Evolutionary conservation across 2,797 vertebrate species (phyloP).

Genomic region (Sphenopsis melanotis): DNA sequence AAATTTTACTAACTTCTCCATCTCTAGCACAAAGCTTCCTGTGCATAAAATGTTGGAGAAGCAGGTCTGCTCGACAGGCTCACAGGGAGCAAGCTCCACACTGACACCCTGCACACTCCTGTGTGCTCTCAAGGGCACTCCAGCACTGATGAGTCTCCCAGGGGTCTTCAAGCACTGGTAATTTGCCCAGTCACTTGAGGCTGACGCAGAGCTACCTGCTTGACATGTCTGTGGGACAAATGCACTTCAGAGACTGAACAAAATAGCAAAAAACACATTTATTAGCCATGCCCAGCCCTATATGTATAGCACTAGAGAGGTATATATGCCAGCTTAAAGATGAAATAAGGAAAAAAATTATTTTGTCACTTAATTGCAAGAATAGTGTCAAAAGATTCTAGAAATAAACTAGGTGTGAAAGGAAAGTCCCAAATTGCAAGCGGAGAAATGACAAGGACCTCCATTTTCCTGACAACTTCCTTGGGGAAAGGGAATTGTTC

Average conservation of each 20-base stretch:
- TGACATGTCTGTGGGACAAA: neutral
- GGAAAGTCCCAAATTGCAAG: constrained; percentile 67
- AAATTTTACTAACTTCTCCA: neutral
- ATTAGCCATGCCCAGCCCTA: neutral
- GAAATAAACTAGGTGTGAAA: constrained; percentile 65
- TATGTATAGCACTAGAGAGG: neutral
- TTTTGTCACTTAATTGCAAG: constrained; percentile 62
- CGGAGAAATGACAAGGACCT: constrained; percentile 64
- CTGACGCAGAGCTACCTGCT: neutral
- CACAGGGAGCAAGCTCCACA: rapidly evolving
- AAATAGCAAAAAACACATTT: neutral
- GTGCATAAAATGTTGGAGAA: neutral
- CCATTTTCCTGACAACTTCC: constrained; percentile 72
- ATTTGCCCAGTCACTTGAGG: constrained; percentile 23
- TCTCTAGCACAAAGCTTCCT: neutral
- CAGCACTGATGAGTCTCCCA: constrained; percentile 44
- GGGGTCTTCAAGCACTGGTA: neutral
- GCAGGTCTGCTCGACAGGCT: neutral
- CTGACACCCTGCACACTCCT: rapidly evolving
- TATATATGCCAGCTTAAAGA: constrained; percentile 4
- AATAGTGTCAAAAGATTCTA: constrained; percentile 57
- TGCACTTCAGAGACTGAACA: neutral
- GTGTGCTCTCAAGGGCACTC: constrained; percentile 1
- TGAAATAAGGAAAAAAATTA: constrained; percentile 18
- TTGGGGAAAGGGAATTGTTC: constrained; percentile 62